Percentiles rank a stretch among this genome's conserved stretches.
These are phyloP conservation scores for Dendrolimus punctatus DNA, from an alignment of 1,140 invertebrate genomes.

Conservation along the genomic window DNA sequence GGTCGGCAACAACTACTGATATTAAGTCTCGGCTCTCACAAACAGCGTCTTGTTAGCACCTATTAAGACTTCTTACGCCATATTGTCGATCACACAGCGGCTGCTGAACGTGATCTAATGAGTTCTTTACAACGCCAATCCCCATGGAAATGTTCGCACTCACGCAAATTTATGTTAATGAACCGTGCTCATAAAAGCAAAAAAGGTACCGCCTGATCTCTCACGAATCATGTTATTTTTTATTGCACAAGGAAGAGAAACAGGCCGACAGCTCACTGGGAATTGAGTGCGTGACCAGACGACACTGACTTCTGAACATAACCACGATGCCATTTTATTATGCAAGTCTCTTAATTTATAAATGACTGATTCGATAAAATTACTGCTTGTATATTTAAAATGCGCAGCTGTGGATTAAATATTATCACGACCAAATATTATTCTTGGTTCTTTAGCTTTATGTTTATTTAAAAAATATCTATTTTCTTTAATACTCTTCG, in stretches of 20 bases:
- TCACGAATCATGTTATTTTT: slow-evolving; percentile 45
- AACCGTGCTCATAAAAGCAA: slow-evolving; percentile 25
- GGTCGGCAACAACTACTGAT: slow-evolving; percentile 19
- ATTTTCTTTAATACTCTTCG: neutral
- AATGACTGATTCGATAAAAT: no score
- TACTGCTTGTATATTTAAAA: no score
- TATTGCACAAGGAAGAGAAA: neutral
- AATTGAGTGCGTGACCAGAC: no score
- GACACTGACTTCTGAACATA: no score
- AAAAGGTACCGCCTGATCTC: slow-evolving; percentile 28
- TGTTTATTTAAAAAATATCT: no score
- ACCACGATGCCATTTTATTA: no score
- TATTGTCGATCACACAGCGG: slow-evolving; percentile 27
- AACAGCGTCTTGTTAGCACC: slow-evolving; percentile 51
- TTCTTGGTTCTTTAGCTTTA: no score
- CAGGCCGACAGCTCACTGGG: no score
- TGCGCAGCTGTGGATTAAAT: no score
- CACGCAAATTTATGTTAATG: slow-evolving; percentile 40
- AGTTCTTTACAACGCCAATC: slow-evolving; percentile 37
- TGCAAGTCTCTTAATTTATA: no score
- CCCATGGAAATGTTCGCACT: slow-evolving; percentile 27
- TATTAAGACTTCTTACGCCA: slow-evolving; percentile 47
- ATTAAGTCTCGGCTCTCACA: slow-evolving; percentile 20
- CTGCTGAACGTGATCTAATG: slow-evolving; percentile 36
- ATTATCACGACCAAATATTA: no score